Evolutionary conservation across 2,888 invertebrate genomes (phyloP).

Genomic region (Drosophila cognata): DNA sequence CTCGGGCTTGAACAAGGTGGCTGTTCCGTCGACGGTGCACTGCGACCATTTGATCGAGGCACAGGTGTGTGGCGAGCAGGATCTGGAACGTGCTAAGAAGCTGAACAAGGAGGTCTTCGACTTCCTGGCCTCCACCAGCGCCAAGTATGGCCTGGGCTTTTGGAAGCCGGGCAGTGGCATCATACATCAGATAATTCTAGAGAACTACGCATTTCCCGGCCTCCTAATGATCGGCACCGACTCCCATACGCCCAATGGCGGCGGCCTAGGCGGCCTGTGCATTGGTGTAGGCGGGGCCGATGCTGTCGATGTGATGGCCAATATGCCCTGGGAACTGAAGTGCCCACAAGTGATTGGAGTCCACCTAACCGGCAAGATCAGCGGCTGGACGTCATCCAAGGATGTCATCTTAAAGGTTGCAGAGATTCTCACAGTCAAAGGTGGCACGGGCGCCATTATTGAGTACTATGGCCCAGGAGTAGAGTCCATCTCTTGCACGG

Average conservation of each 20-base stretch:
- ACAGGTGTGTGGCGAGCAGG: conserved; percentile 94
- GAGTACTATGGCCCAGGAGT: conserved; percentile 99
- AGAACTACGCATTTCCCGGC: conserved; percentile 99
- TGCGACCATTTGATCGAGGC: conserved; percentile 99
- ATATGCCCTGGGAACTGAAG: conserved; percentile 99
- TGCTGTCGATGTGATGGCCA: conserved; percentile 99
- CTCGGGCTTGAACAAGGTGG: conserved; percentile 96
- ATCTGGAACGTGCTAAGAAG: conserved; percentile 96
- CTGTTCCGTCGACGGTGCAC: conserved; percentile 99
- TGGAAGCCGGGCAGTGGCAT: conserved; percentile 99
- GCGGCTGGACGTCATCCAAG: conserved; percentile 99
- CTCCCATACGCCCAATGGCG: conserved; percentile 99
- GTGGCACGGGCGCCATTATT: conserved; percentile 99
- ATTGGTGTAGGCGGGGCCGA: conserved; percentile 99
- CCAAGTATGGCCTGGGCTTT: conserved; percentile 99
- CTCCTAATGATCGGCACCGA: conserved; percentile 99
- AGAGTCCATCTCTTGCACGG: conserved; percentile 99
- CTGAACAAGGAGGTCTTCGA: conserved; percentile 96
- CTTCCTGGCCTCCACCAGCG: conserved; percentile 96
- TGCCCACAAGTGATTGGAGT: conserved; percentile 99
- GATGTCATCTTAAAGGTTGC: conserved; percentile 98
- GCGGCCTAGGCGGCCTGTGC: conserved; percentile 98
- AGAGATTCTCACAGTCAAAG: conserved; percentile 99
- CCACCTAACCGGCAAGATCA: conserved; percentile 95
- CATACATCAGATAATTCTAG: conserved; percentile 99